These are phyloP conservation scores for Teleogryllus oceanicus DNA, from an alignment of 2,888 invertebrate species.

Conservation along the genomic window DNA sequence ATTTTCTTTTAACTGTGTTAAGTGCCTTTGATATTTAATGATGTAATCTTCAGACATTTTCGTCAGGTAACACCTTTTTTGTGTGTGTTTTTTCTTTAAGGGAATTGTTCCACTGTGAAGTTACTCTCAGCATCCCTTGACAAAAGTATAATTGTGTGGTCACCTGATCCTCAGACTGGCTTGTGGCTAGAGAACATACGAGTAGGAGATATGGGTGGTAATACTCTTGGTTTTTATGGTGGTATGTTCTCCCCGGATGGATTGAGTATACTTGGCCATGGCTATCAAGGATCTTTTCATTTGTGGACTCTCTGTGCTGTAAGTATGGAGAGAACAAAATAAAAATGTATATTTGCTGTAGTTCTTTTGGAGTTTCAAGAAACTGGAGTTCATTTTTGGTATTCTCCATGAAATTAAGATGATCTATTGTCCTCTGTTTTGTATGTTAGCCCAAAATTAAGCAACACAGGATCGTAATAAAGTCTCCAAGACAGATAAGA, in stretches of 20 bases:
- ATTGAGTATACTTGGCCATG: constrained; percentile 71
- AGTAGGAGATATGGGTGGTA: constrained; percentile 91
- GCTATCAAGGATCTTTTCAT: constrained; percentile 91
- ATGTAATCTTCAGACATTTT: no score
- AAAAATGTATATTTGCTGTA: no score
- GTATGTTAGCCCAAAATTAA: no score
- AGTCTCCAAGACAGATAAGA: no score
- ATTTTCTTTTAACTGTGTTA: no score
- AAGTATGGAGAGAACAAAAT: neutral
- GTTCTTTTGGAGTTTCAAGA: no score
- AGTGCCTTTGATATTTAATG: no score
- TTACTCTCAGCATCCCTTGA: constrained; percentile 87
- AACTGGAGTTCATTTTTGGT: no score
- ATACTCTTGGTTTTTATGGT: constrained; percentile 89
- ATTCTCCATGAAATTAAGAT: no score
- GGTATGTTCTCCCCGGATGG: constrained; percentile 73
- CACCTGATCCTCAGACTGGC: constrained; percentile 59
- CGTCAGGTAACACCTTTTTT: no score
- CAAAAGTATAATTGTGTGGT: constrained; percentile 89
- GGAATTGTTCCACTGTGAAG: constrained; percentile 46
- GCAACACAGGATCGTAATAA: no score
- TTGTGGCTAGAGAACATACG: constrained; percentile 81
- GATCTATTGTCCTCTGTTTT: no score
- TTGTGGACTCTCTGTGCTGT: constrained; percentile 60
- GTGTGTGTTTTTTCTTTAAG: neutral